These are phyloP conservation scores for Anorthoa munda DNA, from an alignment of 2,888 invertebrate genomes.

Conservation along the genomic window DNA sequence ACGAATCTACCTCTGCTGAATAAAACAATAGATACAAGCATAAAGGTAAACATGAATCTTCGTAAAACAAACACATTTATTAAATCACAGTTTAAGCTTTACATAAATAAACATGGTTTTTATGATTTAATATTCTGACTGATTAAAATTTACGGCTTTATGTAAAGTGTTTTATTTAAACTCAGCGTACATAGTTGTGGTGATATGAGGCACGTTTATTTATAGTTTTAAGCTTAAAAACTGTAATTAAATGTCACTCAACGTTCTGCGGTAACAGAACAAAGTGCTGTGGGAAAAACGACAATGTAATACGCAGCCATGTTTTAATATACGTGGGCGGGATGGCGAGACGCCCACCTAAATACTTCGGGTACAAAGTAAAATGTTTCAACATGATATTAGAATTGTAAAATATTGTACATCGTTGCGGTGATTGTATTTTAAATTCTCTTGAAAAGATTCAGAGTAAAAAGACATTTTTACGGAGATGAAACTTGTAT, in stretches of 20 bases:
- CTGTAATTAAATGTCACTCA: conserved; percentile 61
- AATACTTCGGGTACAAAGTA: conserved; percentile 8
- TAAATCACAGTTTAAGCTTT: background rate
- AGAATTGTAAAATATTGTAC: conserved; percentile 7
- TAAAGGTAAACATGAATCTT: background rate
- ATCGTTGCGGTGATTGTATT: conserved; percentile 11
- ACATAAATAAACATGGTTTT: background rate
- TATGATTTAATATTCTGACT: background rate
- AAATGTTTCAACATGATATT: conserved; percentile 15
- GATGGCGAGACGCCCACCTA: conserved; percentile 14
- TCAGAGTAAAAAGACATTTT: background rate
- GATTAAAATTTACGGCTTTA: conserved; percentile 26
- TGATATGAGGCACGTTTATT: conserved; percentile 35
- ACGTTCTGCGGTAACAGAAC: conserved; percentile 16
- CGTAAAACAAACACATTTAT: background rate
- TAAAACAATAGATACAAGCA: background rate
- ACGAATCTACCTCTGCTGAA: background rate
- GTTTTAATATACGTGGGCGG: conserved; percentile 36
- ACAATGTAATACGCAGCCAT: conserved; percentile 12
- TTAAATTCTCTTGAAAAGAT: background rate
- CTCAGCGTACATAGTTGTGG: conserved; percentile 2
- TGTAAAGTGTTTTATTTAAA: conserved; percentile 15
- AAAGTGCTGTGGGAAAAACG: conserved; percentile 28
- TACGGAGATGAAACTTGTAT: background rate
- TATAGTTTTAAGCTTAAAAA: conserved; percentile 34